These are phyloP conservation scores for Mus caroli DNA, from an alignment of 2,797 vertebrate genomes.

Conservation along the genomic window DNA sequence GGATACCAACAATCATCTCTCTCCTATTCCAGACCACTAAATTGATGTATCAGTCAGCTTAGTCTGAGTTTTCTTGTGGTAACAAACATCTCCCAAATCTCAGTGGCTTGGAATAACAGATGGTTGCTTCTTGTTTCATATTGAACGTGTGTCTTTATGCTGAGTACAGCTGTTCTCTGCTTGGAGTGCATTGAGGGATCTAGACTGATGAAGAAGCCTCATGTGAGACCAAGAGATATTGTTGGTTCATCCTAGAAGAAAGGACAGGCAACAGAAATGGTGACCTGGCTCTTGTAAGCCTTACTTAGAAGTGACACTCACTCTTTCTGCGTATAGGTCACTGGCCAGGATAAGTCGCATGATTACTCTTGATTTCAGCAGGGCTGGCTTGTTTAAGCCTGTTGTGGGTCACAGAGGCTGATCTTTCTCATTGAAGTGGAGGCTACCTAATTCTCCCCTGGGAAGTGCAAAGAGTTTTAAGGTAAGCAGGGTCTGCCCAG, in stretches of 20 bases:
- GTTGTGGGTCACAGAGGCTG: not conserved
- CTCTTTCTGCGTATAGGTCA: not conserved
- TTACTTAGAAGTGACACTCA: not conserved
- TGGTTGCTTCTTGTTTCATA: not conserved
- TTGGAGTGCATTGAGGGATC: not conserved
- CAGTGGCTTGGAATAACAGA: not conserved
- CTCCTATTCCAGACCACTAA: not conserved
- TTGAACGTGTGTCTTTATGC: not conserved
- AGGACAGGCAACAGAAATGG: not conserved
- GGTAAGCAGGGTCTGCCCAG: not conserved
- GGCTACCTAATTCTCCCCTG: not conserved
- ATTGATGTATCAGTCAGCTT: not conserved
- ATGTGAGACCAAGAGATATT: not conserved
- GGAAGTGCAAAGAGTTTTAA: not conserved
- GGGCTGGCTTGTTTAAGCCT: not conserved
- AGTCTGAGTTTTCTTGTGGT: not conserved
- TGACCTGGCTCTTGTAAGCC: not conserved
- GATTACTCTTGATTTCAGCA: not conserved
- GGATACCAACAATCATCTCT: not conserved
- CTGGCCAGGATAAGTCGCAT: not conserved
- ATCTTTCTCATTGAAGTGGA: not conserved
- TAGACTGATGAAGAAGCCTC: not conserved
- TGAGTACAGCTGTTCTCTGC: not conserved
- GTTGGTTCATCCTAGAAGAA: not conserved
- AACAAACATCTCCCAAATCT: slow-evolving; percentile 10